Base-by-base conservation (phyloP, 92 coral and sea anemone genomes). In the Heteractis magnifica region DNA sequence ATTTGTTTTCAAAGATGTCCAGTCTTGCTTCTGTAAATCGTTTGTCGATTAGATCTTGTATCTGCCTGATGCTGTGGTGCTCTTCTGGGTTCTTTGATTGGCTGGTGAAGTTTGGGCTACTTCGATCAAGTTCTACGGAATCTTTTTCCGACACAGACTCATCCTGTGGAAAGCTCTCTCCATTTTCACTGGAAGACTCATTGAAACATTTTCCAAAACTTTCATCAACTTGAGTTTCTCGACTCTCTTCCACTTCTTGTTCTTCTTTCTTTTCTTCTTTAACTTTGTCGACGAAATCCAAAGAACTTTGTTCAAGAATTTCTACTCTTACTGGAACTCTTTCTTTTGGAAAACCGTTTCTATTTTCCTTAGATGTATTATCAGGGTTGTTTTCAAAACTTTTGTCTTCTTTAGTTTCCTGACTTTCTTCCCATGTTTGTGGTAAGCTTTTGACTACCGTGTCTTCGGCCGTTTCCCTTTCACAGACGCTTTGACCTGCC, bases 21-120 rank as follows among this genome's bases (percentile, higher is more conserved):
- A 91, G 87, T 68, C 88, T 81, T 50, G 94, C 86, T 65, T 91
- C 94, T 52, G 86, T 77, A 41, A 91, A 52, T 56, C 94, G 87
- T 52, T 77, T 87, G 48, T 88, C 89, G 75, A 91, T 77, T 55
- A 88, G 68, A 72, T 73, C 87, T 49, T 89, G 88, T 49, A 85
- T 72, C 58, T 88, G 91, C 51, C 49, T 26, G 15, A 68, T 68
- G 49, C 49, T 68, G 11, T n/a, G 73, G 16, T 4, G 26, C 20
- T 21, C 10, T 12, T 12, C 58, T 12, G 1, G 73, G 48, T 68
- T 68, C 49, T 68, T 20, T 6, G 75, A 64, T 9, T 26, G 71
- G 58, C 71, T 44, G 65, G 23, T 52, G 16, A 51, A 49, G 23
- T 62, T 72, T 68, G 18, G 10, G 6, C 52, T 51, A 70, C 65